phyloP scores from a whole-genome alignment of 2,113 vertebrate genomes.

The Phyllostomus hastatus region DNA sequence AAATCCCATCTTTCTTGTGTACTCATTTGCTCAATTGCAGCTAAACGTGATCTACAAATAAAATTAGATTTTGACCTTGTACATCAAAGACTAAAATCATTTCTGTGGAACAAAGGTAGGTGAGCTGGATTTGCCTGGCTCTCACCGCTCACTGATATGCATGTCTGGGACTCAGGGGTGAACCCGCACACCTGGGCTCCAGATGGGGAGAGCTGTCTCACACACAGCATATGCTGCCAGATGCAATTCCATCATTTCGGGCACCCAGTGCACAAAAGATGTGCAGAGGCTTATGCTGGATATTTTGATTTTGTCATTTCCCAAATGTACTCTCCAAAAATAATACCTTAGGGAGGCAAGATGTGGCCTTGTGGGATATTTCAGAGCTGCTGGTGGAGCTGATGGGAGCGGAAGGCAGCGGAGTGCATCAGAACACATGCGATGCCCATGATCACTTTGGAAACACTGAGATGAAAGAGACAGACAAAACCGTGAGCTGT shows the following conservation, averaged over 20 bases:
- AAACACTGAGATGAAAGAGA: constrained; percentile 26
- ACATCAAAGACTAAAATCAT: neutral
- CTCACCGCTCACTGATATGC: neutral
- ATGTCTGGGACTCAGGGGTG: neutral
- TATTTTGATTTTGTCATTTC: constrained; percentile 42
- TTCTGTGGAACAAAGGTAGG: neutral
- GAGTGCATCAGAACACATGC: neutral
- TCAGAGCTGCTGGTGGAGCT: neutral
- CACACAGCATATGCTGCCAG: neutral
- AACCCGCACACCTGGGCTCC: constrained; percentile 44
- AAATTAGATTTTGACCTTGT: neutral
- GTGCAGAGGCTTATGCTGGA: neutral
- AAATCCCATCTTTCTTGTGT: neutral
- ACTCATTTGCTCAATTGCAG: neutral
- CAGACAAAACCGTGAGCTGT: neutral
- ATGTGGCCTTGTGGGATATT: neutral
- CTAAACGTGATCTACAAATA: constrained; percentile 7
- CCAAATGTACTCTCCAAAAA: constrained; percentile 45
- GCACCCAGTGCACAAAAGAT: neutral
- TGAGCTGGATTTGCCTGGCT: neutral
- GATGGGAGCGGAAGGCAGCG: neutral
- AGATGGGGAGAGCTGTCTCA: constrained; percentile 26
- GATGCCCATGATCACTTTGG: neutral
- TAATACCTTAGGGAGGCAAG: constrained; percentile 33
- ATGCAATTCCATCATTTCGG: neutral